Evolutionary conservation across 2,797 vertebrate genomes (phyloP), one percentile per base, ranked within the genome.

Genomic region (Lates japonicus): DNA sequence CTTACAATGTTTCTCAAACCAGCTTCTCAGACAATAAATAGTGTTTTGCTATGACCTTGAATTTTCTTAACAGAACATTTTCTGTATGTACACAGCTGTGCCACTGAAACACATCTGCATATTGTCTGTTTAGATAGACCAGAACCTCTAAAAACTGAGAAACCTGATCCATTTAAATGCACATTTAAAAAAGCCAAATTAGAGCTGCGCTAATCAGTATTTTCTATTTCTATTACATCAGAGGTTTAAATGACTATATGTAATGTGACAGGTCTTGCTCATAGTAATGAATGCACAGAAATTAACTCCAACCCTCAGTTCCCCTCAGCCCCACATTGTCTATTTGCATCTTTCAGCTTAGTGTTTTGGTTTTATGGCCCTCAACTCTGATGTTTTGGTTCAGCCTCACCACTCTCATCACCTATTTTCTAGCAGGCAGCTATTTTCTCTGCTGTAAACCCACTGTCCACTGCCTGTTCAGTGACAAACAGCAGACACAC

Each of bases 21-120:
- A 5, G 12, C 17, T 46, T 51, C 39, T 9, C 8, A 60, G 33
- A 74, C 59, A n/a, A 44, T 19, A 51, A 39, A 64, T 0, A 5
- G 2, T 25, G 13, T 59, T 64, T 48, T n/a, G 10, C 1, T 60
- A 55, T 77, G 70, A 83, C 61, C 70, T 79, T 81, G 52, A 70
- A 3, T 58, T 46, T 49, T 70, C 14, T 42, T 0, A 33, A 52
- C 22, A 44, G 7, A 20, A 42, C 14, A 14, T 70, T 57, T 69
- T 51, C 58, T 8, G 12, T 17, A 19, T 22, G 6, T 35, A 44
- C 4, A 33, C 39, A 55, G 13, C 33, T 1, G 31, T 22, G 33
- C 51, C 11, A 35, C 1, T 37, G 31, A 0, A 3, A 54, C 25
- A 37, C 3, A 60, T 72, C 4, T 65, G 9, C 46, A 25, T 46